Conservation (phyloP, 2,113 vertebrate genomes). For the Rynchops niger region DNA sequence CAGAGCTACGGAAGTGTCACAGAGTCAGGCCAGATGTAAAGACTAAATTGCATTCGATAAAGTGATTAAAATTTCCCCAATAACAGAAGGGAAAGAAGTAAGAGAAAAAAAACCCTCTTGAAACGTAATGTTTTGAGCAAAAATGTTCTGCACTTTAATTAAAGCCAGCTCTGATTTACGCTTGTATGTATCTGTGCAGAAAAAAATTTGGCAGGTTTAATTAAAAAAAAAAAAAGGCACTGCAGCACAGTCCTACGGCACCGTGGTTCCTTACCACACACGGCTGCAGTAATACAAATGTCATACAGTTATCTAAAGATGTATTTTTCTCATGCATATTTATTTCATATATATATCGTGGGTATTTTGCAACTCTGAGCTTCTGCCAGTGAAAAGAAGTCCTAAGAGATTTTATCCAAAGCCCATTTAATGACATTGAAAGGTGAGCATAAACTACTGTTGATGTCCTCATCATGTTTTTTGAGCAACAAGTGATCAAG, state of each 20-base stretch:
- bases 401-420: background rate
- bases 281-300: background rate
- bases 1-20: background rate
- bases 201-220: background rate
- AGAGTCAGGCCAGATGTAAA: constrained; percentile 1
- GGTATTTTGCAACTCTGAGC: background rate
- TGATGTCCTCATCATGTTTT: background rate
- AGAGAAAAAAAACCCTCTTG: background rate
- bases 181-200: background rate
- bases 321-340: background rate
- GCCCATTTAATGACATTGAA: background rate
- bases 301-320: background rate
- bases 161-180: background rate
- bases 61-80: background rate
- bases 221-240: background rate
- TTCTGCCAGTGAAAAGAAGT: background rate
- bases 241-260: background rate
- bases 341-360: background rate
- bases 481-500: background rate
- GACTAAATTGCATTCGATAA: background rate
- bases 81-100: background rate
- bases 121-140: background rate
- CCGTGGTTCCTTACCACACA: background rate
- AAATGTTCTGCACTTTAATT: background rate
- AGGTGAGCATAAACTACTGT: background rate